These are phyloP conservation scores for Tragelaphus scriptus DNA, from an alignment of 2,113 vertebrate genomes.

Conservation along the genomic window DNA sequence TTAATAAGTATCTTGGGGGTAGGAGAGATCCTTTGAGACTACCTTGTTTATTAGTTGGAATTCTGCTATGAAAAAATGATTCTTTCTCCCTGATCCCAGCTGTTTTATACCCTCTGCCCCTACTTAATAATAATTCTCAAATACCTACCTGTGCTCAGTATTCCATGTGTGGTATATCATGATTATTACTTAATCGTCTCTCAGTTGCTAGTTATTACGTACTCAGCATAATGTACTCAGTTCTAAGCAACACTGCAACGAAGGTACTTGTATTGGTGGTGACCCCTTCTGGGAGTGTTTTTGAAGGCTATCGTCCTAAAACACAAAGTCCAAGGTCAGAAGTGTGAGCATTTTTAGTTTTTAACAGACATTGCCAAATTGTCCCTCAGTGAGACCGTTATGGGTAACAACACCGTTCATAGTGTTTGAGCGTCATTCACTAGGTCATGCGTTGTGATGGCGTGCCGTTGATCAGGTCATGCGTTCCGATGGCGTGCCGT, in stretches of 20 bases:
- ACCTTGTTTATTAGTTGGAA: not conserved
- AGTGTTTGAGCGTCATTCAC: not conserved
- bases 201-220: not conserved
- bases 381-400: not conserved
- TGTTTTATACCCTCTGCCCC: too few relatives aligned
- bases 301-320: not conserved
- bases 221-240: not conserved
- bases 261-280: not conserved
- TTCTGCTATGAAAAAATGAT: not conserved
- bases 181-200: not conserved
- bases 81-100: not conserved
- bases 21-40: not conserved
- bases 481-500: accelerated
- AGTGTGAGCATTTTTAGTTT: not conserved
- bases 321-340: not conserved
- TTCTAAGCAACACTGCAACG: not conserved
- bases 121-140: not conserved
- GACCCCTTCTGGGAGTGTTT: not conserved
- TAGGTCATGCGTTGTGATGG: not conserved
- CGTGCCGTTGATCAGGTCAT: accelerated
- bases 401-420: not conserved
- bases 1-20: not conserved
- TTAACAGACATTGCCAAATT: not conserved
- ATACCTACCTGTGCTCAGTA: not conserved
- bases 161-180: not conserved